Evolutionary conservation across 2,113 vertebrate species (phyloP).

Genomic region (Lutjanus erythropterus): DNA sequence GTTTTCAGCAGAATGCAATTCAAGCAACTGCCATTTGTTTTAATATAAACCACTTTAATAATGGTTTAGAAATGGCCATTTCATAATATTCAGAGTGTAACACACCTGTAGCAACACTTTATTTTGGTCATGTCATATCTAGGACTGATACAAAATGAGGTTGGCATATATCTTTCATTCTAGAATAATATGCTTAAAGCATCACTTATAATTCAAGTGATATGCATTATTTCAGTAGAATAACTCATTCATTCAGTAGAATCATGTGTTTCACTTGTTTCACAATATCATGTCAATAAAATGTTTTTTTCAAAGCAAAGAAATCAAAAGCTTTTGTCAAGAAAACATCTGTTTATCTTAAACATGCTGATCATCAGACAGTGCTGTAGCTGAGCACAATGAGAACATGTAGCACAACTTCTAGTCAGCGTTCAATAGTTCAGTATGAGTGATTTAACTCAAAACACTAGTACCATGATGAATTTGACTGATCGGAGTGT

Average conservation of each 20-base stretch:
- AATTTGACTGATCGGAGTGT: neutral
- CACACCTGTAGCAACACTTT: slow-evolving; percentile 3
- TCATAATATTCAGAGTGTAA: slow-evolving; percentile 1
- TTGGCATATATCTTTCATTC: slow-evolving; percentile 22
- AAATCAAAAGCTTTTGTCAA: slow-evolving; percentile 10
- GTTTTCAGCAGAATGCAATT: slow-evolving; percentile 17
- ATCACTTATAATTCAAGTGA: slow-evolving; percentile 24
- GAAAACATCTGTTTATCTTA: slow-evolving; percentile 11
- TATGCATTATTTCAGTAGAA: slow-evolving; percentile 14
- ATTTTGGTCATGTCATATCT: slow-evolving; percentile 13
- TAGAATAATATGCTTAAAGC: slow-evolving; percentile 14
- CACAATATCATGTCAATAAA: slow-evolving; percentile 28
- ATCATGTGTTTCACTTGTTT: slow-evolving; percentile 19
- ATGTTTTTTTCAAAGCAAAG: neutral
- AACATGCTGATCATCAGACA: neutral
- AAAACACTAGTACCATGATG: neutral
- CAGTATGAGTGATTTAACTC: neutral
- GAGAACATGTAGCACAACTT: slow-evolving; percentile 18
- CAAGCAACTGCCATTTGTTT: neutral
- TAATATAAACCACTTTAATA: neutral
- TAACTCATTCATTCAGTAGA: neutral
- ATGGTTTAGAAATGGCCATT: neutral
- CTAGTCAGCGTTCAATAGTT: neutral
- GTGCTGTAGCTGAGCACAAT: slow-evolving; percentile 6
- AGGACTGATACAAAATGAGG: slow-evolving; percentile 12